Evolutionary conservation across 2,888 invertebrate species (phyloP).

Genomic region (Caenorhabditis uteleia): DNA sequence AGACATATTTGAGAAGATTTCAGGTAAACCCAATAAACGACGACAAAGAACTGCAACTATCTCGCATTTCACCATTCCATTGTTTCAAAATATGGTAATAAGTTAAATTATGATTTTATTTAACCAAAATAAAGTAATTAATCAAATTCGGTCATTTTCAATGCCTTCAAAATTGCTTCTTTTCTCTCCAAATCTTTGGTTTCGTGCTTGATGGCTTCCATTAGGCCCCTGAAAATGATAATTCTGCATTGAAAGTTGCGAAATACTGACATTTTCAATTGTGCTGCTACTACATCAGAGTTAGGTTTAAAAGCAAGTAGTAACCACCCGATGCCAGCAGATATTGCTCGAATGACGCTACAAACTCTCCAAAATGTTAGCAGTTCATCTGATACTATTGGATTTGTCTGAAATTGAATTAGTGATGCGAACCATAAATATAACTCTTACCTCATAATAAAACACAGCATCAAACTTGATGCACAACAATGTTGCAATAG

Average conservation of each 20-base stretch:
- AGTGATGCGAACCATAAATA: neutral
- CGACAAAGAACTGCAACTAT: constrained; percentile 37
- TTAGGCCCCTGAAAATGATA: constrained; percentile 9
- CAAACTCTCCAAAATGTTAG: constrained; percentile 29
- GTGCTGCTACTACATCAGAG: constrained; percentile 30
- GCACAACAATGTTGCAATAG: constrained; percentile 26
- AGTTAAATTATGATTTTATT: neutral
- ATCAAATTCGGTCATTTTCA: constrained; percentile 12
- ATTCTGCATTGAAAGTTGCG: neutral
- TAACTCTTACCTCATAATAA: constrained; percentile 10
- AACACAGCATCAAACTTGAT: constrained; percentile 34
- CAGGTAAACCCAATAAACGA: constrained; percentile 47
- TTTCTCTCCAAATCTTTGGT: constrained; percentile 4
- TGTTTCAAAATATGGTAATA: constrained; percentile 47
- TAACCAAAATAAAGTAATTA: neutral
- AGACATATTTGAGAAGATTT: neutral
- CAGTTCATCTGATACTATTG: neutral
- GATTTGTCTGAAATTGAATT: constrained; percentile 11
- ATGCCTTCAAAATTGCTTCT: constrained; percentile 11
- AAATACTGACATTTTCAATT: constrained; percentile 21
- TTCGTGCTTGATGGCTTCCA: constrained; percentile 9
- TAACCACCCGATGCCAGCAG: constrained; percentile 30
- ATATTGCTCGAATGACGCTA: constrained; percentile 27
- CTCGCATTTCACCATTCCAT: constrained; percentile 44
- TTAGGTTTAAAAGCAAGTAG: constrained; percentile 38